Conservation (phyloP, 2,888 invertebrate species). For the Stenodema calcarata region DNA sequence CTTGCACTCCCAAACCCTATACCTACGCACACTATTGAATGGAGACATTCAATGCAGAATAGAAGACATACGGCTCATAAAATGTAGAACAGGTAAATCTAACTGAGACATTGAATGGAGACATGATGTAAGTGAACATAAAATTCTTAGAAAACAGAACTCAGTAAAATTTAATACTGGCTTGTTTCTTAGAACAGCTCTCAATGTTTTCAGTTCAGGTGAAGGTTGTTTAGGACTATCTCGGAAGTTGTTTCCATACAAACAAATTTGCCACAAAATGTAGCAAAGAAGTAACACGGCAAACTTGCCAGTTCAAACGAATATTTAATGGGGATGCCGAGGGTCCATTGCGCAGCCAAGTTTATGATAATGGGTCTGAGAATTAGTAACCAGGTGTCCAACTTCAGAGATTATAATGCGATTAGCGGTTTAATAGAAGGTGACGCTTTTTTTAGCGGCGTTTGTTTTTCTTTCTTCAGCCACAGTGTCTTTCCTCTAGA, state of each 20-base stretch:
- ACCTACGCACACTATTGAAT: no score
- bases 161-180: no score
- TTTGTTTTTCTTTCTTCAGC: not conserved
- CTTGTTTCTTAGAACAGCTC: no score
- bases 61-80: no score
- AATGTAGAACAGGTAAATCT: no score
- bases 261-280: not conserved
- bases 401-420: slow-evolving; percentile 20
- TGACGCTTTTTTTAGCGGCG: not conserved
- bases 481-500: not conserved
- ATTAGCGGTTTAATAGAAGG: not conserved
- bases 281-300: not conserved
- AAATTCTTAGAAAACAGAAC: no score
- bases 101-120: no score
- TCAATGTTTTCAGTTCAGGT: no score
- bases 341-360: not conserved
- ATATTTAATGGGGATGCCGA: not conserved
- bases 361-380: slow-evolving; percentile 19
- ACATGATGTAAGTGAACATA: no score
- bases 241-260: not conserved
- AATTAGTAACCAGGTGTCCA: slow-evolving; percentile 20
- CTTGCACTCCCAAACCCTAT: no score
- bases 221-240: no score
- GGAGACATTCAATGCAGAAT: no score
- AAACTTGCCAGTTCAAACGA: not conserved